Evolutionary conservation across 2,888 invertebrate species (phyloP).

Genomic region (Nephrotoma guestfalica): DNA sequence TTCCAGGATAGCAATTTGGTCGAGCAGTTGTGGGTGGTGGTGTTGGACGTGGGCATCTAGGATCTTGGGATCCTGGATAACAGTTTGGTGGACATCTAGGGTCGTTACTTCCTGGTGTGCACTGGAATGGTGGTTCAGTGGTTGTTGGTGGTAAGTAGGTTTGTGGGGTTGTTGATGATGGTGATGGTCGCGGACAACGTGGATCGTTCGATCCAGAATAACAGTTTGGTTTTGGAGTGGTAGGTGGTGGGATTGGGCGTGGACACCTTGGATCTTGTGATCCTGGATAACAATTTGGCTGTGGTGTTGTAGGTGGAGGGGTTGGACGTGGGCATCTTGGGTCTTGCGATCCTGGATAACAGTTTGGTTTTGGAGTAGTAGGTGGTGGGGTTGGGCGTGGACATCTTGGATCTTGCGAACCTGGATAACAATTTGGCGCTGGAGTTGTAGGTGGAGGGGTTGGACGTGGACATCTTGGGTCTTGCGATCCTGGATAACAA

Average conservation of each 20-base stretch:
- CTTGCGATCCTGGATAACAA: slow-evolving; percentile 29
- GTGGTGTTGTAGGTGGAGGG: neutral
- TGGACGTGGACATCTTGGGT: slow-evolving; percentile 9
- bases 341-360: slow-evolving; percentile 23
- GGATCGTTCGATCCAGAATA: slow-evolving; percentile 20
- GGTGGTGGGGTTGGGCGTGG: slow-evolving; percentile 15
- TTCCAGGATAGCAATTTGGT: neutral
- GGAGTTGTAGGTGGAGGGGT: neutral
- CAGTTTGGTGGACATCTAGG: slow-evolving; percentile 16
- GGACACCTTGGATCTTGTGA: slow-evolving; percentile 24
- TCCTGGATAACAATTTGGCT: slow-evolving; percentile 21
- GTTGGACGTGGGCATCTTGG: slow-evolving; percentile 22
- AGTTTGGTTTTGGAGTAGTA: slow-evolving; percentile 14
- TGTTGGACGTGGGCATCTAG: slow-evolving; percentile 10
- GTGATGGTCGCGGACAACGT: slow-evolving; percentile 18
- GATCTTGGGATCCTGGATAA: slow-evolving; percentile 16
- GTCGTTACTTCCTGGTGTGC: slow-evolving; percentile 16
- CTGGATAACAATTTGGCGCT: slow-evolving; percentile 27
- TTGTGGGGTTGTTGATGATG: slow-evolving; percentile 12
- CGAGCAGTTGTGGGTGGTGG: neutral
- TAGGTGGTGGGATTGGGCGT: neutral
- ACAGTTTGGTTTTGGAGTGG: slow-evolving; percentile 11
- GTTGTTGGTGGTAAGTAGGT: slow-evolving; percentile 16
- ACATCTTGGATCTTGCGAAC: neutral
- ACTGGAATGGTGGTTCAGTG: slow-evolving; percentile 13